Evolutionary conservation across 2,113 vertebrate genomes (phyloP), one percentile per base, ranked within the genome.

Genomic region (Cyanistes caeruleus): DNA sequence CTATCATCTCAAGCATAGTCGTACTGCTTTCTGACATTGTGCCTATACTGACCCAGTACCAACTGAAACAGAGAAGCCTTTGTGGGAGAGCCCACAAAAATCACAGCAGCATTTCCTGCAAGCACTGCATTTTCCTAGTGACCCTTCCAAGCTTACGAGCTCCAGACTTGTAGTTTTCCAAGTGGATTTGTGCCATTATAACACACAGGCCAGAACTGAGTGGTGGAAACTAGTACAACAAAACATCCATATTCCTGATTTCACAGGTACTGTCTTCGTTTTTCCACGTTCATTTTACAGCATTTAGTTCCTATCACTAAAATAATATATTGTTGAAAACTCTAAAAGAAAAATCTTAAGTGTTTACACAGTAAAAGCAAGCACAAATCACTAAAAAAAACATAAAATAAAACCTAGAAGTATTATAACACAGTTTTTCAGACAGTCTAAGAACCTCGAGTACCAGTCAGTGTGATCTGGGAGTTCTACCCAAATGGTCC

Each of bases 61-160:
- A 74, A 9, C 9, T 83, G 53, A 53, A 80, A 31, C 4, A 21
- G 41, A 56, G 35, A 67, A 35, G 11, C 11, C 43, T 72, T 64
- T 60, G 37, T 52, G 37, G 24, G 21, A 84, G 22, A 93, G 24
- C 30, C 25, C 64, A 63, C 51, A 63, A 68, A 93, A 94, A 83
- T 79, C 58, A 68, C n/a, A 83, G 27, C 87, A 93, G 44, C 22
- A 11, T 94, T 92, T 91, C 67, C 75, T 88, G 62, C 78, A 77
- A 73, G 13, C n/a, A 13, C 25, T 72, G 58, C 44, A 65, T 82
- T 93, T 94, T 82, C 53, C 62, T 72, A 72, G 23, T 55, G 60
- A 28, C 30, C 63, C 20, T 82, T 78, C 52, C 52, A 82, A 64
- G 35, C 18, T 64, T 43, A 28, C 6, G 12, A 77, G 33, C 24